Evolutionary conservation across 2,888 invertebrate genomes (phyloP), one percentile per base, ranked within the genome.

Genomic region (Cynaeus angustus): DNA sequence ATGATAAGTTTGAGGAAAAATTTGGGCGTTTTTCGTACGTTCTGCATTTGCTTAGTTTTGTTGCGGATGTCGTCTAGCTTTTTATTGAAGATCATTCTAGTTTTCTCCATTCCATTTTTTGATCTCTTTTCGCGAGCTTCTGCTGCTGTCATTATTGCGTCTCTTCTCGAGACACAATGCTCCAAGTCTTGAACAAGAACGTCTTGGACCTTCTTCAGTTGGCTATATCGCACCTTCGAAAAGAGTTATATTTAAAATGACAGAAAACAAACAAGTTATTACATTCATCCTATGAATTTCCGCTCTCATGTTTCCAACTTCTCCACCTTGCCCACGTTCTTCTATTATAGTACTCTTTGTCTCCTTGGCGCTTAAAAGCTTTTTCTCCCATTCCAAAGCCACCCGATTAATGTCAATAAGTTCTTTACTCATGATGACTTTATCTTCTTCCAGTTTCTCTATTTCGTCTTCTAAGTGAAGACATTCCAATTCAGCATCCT

Each of bases 271-370:
- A n/a, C n/a, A n/a, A n/a, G n/a, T n/a, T n/a, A n/a, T n/a, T 82
- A 94, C 93, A 84, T 92, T 90, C 95, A 95, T 95, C 75, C 92
- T 88, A 77, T 94, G 94, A 79, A 95, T 94, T 86, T 95, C 95
- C 38, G 87, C 88, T 80, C 89, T 91, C 94, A 95, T 94, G 30
- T 87, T 87, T 0, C 90, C 91, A 13, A 94, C 88, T 82, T 94
- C 94, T 1, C 94, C 92, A 3, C 87, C 89, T 1, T 87, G 85
- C 0, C 89, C 87, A 66, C 88, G 88, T 65, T 93, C 93, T 33
- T 89, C 87, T 61, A 89, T 89, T 53, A 93, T 88, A 78, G 88
- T 90, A 75, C 88, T 89, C 78, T 91, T 90, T 0, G 92, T 88
- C 80, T 95, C 94, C 14, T 89, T 88, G 1, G 92, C 91, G 77